phyloP scores from a whole-genome alignment of 92 coral and sea anemone species.

The Plumapathes pennacea region DNA sequence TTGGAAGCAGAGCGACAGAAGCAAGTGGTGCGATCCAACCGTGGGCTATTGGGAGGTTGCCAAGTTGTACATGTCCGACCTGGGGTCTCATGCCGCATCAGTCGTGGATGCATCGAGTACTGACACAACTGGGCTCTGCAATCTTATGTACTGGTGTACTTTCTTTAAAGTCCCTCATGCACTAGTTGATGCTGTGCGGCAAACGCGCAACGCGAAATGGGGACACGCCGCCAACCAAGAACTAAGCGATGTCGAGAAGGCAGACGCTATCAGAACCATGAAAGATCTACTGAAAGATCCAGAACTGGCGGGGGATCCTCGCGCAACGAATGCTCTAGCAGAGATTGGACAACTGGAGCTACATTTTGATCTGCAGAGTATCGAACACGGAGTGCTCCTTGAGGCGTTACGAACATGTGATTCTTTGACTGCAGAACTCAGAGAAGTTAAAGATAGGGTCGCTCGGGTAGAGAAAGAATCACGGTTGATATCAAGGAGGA shows the following conservation, averaged over 20 bases:
- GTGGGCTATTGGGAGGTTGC: constrained; percentile 88
- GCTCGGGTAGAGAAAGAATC: neutral
- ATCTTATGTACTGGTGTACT: constrained; percentile 55
- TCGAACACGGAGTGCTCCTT: constrained; percentile 7
- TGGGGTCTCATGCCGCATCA: constrained; percentile 29
- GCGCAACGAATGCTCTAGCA: constrained; percentile 37
- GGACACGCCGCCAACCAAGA: constrained; percentile 77
- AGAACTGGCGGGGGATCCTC: constrained; percentile 42
- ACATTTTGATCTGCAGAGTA: constrained; percentile 3
- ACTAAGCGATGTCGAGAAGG: constrained; percentile 34
- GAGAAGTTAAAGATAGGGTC: neutral
- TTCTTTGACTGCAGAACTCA: too few species aligned
- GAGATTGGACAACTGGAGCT: constrained; percentile 34
- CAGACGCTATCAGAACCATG: constrained; percentile 51
- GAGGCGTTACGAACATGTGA: too few species aligned
- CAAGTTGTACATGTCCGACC: constrained; percentile 75
- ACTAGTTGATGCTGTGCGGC: constrained; percentile 40
- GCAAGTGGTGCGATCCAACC: constrained; percentile 63
- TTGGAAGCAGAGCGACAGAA: constrained; percentile 71
- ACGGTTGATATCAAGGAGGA: neutral
- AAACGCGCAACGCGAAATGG: constrained; percentile 70
- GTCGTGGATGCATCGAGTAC: constrained; percentile 56
- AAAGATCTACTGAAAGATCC: constrained; percentile 55
- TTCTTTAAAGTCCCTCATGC: constrained; percentile 29
- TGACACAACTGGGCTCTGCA: constrained; percentile 76